Percentiles rank a stretch among this genome's conserved stretches.
These are phyloP conservation scores for Gallinago solitaria DNA, from an alignment of 2,797 vertebrate genomes.

Conservation along the genomic window DNA sequence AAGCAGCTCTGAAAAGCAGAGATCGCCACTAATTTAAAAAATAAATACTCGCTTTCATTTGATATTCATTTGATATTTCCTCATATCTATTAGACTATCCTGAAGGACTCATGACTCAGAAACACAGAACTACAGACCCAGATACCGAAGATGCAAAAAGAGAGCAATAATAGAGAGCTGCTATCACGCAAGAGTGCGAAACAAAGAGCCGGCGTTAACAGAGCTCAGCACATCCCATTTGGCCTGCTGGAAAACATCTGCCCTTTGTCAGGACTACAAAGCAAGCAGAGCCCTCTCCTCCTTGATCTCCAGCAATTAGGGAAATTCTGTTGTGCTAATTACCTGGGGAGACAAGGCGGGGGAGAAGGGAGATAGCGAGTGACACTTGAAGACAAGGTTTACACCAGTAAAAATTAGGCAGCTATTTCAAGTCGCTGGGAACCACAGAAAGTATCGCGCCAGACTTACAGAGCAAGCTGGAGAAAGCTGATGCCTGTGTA, in stretches of 20 bases:
- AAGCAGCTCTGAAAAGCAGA: background rate
- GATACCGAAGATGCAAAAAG: background rate
- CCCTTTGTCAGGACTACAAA: constrained; percentile 33
- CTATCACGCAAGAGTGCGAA: background rate
- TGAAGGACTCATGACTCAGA: background rate
- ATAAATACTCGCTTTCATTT: background rate
- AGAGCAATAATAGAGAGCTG: background rate
- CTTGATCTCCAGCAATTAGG: constrained; percentile 60
- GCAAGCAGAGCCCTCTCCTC: constrained; percentile 18
- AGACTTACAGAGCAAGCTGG: background rate
- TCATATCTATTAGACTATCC: background rate
- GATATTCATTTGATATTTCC: background rate
- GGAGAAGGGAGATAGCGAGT: background rate
- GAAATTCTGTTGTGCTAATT: constrained; percentile 60
- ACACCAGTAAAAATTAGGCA: background rate
- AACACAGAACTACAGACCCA: background rate
- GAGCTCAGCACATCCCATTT: background rate
- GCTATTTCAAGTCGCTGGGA: background rate
- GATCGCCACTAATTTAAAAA: background rate
- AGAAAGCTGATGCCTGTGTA: background rate
- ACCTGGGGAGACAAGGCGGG: background rate
- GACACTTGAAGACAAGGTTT: background rate
- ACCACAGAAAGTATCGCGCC: background rate
- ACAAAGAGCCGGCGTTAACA: background rate
- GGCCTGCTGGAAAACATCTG: constrained; percentile 62